These are phyloP conservation scores for Pammene fasciana DNA, from an alignment of 2,888 invertebrate species.

Conservation along the genomic window DNA sequence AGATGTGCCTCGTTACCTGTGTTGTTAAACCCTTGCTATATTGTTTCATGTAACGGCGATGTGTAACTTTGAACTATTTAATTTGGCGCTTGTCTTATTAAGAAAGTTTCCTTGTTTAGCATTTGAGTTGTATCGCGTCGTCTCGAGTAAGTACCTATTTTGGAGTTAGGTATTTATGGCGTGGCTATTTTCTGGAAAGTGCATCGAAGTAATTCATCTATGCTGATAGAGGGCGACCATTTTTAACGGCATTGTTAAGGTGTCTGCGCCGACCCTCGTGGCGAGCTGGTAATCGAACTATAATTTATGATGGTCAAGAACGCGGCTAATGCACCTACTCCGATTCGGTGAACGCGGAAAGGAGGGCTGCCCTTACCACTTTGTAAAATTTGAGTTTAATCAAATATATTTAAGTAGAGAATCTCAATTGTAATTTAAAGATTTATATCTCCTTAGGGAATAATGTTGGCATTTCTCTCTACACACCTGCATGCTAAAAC, in stretches of 20 bases:
- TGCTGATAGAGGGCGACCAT: constrained; percentile 70
- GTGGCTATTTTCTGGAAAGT: constrained; percentile 47
- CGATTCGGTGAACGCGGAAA: background rate
- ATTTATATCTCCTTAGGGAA: no score
- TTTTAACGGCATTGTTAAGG: constrained; percentile 77
- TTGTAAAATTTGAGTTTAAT: no score
- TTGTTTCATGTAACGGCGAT: constrained; percentile 32
- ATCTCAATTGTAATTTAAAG: no score
- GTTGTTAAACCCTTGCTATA: constrained; percentile 40
- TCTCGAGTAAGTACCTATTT: background rate
- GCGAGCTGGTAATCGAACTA: constrained; percentile 64
- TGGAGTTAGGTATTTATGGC: background rate
- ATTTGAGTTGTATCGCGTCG: constrained; percentile 5
- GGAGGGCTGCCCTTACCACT: background rate
- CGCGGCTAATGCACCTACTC: constrained; percentile 47
- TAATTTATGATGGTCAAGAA: constrained; percentile 66
- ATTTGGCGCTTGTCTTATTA: constrained; percentile 31
- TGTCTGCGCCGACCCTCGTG: constrained; percentile 64
- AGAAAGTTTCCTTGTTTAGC: constrained; percentile 34
- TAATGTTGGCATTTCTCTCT: no score
- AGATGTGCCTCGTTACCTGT: constrained; percentile 42
- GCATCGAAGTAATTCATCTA: constrained; percentile 69
- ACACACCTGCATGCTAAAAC: no score
- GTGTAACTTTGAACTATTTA: constrained; percentile 39
- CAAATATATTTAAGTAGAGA: no score